Base-by-base conservation (phyloP, 2,888 invertebrate genomes). In the Lamellibrachia columna region DNA sequence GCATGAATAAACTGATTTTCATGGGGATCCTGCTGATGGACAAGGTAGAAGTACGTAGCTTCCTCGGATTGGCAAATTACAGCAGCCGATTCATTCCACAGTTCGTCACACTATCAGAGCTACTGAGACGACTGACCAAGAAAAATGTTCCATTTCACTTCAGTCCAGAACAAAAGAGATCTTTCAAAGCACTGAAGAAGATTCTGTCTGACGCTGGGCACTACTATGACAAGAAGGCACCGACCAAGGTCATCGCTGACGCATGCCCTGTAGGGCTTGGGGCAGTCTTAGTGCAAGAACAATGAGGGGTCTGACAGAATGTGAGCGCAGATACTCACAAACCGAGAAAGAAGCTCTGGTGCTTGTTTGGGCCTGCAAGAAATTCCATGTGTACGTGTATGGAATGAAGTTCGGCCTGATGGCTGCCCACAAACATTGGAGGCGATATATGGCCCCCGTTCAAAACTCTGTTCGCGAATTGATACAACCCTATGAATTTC, bases 211-310 rank as follows among this genome's bases (percentile, higher is more conserved):
- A 53, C 22, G 22, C n/a, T 7, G 75, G 52, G 75, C 92, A 90
- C 60, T 92, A 58, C 75, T 92, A 15, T 28, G 92, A 92, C 60
- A 92, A 92, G 6, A 75, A 92, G 8, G 91, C 92, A 40, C 91
- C 58, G 75, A 92, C 90, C 53, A 55, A 92, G 28, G 90, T 92
- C 9, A 92, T 92, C 58, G 92, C 91, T 11, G 92, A 92, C 91
- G 92, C 90, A 11, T n/a, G 92, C 15, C 90, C 92, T 52, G 90
- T 92, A 3, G 92, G 92, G 7, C 52, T 92, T 3, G 92, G 92
- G 4, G 92, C 92, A 11, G 92, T 92, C 28, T 9, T 92, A 52
- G 90, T 92, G 11, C 90, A 92, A 90, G 90, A 92, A 7, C n/a
- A 7, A 8, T 4, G 9, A 90, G 90, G 52, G 22, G 52, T 90